phyloP scores from a whole-genome alignment of 2,113 vertebrate genomes.

The Amblyopsis rosae region DNA sequence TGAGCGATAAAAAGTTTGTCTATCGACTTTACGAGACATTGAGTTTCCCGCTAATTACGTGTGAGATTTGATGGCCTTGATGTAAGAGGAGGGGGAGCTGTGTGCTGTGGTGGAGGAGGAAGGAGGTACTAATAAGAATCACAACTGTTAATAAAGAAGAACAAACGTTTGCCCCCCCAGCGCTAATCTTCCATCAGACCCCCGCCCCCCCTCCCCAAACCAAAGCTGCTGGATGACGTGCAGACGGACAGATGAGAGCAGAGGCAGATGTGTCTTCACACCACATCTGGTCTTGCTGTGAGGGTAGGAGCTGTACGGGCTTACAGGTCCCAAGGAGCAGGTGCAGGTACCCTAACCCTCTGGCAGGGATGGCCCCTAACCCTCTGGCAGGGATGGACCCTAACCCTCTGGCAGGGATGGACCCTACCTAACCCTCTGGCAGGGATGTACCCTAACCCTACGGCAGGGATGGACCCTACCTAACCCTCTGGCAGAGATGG shows the following conservation, averaged over 20 bases:
- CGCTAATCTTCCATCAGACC: too few relatives aligned
- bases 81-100: slow-evolving; percentile 51
- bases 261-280: not conserved
- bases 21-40: slow-evolving; percentile 72
- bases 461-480: too few relatives aligned
- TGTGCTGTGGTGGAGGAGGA: slow-evolving; percentile 36
- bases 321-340: too few relatives aligned
- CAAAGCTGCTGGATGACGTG: too few relatives aligned
- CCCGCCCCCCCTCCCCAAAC: too few relatives aligned
- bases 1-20: slow-evolving; percentile 71
- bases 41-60: slow-evolving; percentile 74
- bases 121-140: slow-evolving; percentile 47
- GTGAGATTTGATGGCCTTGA: slow-evolving; percentile 73
- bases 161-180: not conserved
- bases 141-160: slow-evolving; percentile 30
- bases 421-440: too few relatives aligned
- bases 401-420: too few relatives aligned
- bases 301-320: too few relatives aligned
- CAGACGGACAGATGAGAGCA: not conserved
- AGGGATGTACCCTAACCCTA: too few relatives aligned
- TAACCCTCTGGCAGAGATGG: not conserved
- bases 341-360: too few relatives aligned
- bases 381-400: not conserved
- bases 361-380: too few relatives aligned
- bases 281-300: not conserved